Conservation (phyloP, 2,888 invertebrate genomes). For the Chironomus tentans region DNA sequence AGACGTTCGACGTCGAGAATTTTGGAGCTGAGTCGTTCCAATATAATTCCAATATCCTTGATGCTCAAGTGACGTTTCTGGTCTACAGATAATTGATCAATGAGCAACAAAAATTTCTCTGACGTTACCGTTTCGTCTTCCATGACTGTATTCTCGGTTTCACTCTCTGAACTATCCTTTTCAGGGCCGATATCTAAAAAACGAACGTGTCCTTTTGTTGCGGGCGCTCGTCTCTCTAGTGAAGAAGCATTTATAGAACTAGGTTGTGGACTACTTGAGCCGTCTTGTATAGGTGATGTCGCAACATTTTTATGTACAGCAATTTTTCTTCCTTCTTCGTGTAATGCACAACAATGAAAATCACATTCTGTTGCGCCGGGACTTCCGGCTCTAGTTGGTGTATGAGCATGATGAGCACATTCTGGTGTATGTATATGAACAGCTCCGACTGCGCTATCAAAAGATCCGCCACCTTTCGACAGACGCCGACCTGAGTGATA, state of each 20-base stretch:
- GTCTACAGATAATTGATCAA: conserved; percentile 86
- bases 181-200: conserved; percentile 71
- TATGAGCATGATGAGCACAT: conserved; percentile 62
- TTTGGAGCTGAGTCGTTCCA: conserved; percentile 85
- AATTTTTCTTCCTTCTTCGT: conserved; percentile 85
- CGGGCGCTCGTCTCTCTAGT: conserved; percentile 41
- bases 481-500: conserved; percentile 40
- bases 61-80: conserved; percentile 87
- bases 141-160: conserved; percentile 87
- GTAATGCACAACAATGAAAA: conserved; percentile 90
- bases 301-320: conserved; percentile 88
- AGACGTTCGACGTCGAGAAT: conserved; percentile 88
- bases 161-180: conserved; percentile 83
- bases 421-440: conserved; percentile 77
- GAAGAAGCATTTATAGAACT: conserved; percentile 38
- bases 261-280: conserved; percentile 51
- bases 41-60: conserved; percentile 90
- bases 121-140: conserved; percentile 84
- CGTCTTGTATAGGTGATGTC: conserved; percentile 84
- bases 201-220: conserved; percentile 68
- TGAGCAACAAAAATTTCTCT: conserved; percentile 84
- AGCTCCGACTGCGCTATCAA: conserved; percentile 55
- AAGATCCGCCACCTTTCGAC: conserved; percentile 56
- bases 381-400: conserved; percentile 57
- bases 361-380: conserved; percentile 72